phyloP scores from a whole-genome alignment of 2,113 vertebrate genomes.

The Athene cunicularia region DNA sequence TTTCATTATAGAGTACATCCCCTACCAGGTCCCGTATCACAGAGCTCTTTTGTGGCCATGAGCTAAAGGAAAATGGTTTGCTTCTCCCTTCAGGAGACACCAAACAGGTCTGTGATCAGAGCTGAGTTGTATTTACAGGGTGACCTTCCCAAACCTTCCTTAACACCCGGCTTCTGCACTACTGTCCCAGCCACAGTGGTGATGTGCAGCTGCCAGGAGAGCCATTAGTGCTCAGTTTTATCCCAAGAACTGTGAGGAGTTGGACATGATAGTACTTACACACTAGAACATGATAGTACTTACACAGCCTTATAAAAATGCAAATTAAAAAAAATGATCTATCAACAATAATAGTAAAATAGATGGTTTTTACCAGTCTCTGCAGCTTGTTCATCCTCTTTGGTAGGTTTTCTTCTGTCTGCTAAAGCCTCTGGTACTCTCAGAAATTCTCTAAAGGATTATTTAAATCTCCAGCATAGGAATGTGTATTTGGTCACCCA shows the following conservation, averaged over 20 bases:
- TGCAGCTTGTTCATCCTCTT: slow-evolving; percentile 52
- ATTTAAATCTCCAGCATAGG: slow-evolving; percentile 36
- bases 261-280: neutral
- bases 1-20: neutral
- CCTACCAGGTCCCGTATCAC: neutral
- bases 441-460: slow-evolving; percentile 25
- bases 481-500: slow-evolving; percentile 63
- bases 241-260: neutral
- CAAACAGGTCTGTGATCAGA: neutral
- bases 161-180: rapidly evolving
- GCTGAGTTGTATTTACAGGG: neutral
- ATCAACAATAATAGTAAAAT: neutral
- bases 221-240: neutral
- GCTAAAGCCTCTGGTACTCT: neutral
- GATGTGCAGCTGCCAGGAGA: neutral
- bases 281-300: neutral
- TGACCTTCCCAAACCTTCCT: neutral
- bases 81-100: neutral
- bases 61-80: neutral
- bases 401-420: neutral
- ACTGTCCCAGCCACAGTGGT: neutral
- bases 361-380: slow-evolving; percentile 37
- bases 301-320: neutral
- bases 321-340: neutral
- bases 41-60: neutral